Evolutionary conservation across 2,888 invertebrate genomes (phyloP).

Genomic region (Cylloceria caligata): DNA sequence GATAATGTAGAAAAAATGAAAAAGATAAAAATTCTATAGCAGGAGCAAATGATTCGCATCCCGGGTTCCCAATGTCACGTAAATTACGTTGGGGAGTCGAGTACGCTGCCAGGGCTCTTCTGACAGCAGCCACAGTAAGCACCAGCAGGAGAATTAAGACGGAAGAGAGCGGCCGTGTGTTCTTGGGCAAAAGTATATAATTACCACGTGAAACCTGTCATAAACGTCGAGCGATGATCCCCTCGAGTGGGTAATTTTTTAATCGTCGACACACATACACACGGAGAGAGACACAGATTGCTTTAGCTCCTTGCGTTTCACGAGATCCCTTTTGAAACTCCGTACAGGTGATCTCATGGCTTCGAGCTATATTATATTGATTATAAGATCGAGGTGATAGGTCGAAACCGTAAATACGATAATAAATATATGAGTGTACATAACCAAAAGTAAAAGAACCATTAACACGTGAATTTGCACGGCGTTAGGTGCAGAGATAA

Average conservation of each 20-base stretch:
- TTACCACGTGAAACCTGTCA: conserved; percentile 69
- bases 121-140: conserved; percentile 40
- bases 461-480: conserved; percentile 52
- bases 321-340: neutral
- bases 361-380: conserved; percentile 58
- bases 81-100: conserved; percentile 56
- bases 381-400: conserved; percentile 65
- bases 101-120: conserved; percentile 28
- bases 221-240: conserved; percentile 67
- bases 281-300: neutral
- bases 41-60: conserved; percentile 47
- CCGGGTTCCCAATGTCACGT: conserved; percentile 61
- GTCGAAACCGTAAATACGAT: conserved; percentile 65
- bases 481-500: conserved; percentile 10
- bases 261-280: conserved; percentile 61
- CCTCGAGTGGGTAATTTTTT: conserved; percentile 68
- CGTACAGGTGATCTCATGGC: neutral
- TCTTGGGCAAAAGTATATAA: conserved; percentile 64
- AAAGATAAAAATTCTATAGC: conserved; percentile 15
- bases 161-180: conserved; percentile 62
- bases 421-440: conserved; percentile 58
- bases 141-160: conserved; percentile 59
- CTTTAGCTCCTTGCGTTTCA: conserved; percentile 31
- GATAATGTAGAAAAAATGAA: conserved; percentile 29
- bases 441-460: conserved; percentile 33